Evolutionary conservation across 2,797 vertebrate genomes (phyloP), one percentile per base, ranked within the genome.

Genomic region (Tokudaia muenninki): DNA sequence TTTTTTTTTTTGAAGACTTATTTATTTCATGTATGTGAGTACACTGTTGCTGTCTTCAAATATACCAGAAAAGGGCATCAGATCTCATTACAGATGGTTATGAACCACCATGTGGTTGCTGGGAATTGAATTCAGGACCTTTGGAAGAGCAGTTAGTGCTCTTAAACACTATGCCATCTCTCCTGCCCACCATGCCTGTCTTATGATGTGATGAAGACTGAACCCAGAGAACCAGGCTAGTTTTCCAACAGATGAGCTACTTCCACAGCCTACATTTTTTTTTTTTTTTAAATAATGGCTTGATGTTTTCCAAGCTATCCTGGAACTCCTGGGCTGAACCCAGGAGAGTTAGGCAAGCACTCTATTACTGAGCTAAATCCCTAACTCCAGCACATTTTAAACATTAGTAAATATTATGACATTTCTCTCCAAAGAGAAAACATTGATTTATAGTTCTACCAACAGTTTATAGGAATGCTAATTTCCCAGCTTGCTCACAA

Each of bases 391-490:
- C 41, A 75, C 37, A 74, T 74, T 82, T 79, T 55, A 92, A 96
- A 93, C 50, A 21, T 95, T 74, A 86, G 47, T 77, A 94, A 55
- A 41, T 93, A 91, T 72, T 93, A 93, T 2, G 21, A 91, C 82
- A 77, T 44, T 93, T 34, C 6, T 92, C 79, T 78, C 90, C 26
- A 93, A 93, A 75, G 59, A 72, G 21, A 59, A 91, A 26, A 29
- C 31, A 86, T 81, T 44, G 44, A 19, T 80, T 26, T 92, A 65
- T 70, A 72, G 44, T 81, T 12, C 59, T 37, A 93, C 37, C 21
- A 91, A 70, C 31, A 63, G 16, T 13, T 11, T 82, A 80, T 75
- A 57, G 31, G 50, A 91, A 86, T 89, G 16, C 37, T 75, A 59
- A 47, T 81, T 96, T 93, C 34, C 22, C 59, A 93, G 87, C 78